Conservation (phyloP, 2,888 invertebrate genomes). For the Galerucella calmariensis region DNA sequence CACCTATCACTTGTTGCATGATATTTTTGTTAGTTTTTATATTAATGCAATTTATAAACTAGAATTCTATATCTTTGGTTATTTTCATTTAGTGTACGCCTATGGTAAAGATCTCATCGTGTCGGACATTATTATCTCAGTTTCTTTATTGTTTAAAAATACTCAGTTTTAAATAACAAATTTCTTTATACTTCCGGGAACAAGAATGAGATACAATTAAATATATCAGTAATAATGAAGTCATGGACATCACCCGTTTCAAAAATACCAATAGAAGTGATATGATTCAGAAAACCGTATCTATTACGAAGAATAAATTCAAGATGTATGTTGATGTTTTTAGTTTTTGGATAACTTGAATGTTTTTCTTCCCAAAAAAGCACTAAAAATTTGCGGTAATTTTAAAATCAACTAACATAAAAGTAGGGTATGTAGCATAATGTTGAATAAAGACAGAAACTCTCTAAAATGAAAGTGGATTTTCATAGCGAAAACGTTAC, state of each 20-base stretch:
- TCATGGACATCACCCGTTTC: constrained; percentile 13
- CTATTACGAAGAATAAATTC: constrained; percentile 2
- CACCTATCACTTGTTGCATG: no score
- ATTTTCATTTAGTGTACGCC: neutral
- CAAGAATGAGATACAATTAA: constrained; percentile 15
- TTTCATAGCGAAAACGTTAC: constrained; percentile 36
- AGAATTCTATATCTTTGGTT: neutral
- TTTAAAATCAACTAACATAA: neutral
- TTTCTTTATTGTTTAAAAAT: constrained; percentile 22
- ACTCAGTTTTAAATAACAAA: constrained; percentile 19
- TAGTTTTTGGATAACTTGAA: no score
- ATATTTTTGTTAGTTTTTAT: no score
- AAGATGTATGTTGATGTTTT: neutral
- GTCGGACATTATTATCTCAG: constrained; percentile 10
- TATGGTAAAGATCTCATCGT: constrained; percentile 7
- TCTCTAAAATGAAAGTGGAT: constrained; percentile 45
- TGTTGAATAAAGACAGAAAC: constrained; percentile 19
- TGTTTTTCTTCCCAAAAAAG: no score
- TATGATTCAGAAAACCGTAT: neutral
- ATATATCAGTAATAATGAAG: constrained; percentile 17
- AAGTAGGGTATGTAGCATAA: constrained; percentile 6
- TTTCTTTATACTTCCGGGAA: constrained; percentile 24
- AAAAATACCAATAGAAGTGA: neutral
- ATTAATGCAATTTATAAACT: no score
- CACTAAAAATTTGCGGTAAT: neutral